A percentile compares a stretch with the other conserved stretches of the same genome.
These are phyloP conservation scores for Panzeria rudis DNA, from an alignment of 2,888 invertebrate species.

Conservation along the genomic window DNA sequence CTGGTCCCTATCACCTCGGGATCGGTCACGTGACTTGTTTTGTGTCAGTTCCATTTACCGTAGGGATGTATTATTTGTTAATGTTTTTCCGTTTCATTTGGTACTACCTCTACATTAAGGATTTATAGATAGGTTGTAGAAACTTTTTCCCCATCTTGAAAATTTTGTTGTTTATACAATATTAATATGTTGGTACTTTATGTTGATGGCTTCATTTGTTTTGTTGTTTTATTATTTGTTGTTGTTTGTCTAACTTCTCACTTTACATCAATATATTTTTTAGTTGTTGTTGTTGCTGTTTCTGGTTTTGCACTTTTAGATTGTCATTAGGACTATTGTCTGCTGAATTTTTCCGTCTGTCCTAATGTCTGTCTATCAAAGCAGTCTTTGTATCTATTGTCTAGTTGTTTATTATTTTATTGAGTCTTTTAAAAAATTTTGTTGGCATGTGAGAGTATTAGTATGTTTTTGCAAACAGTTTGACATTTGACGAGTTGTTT, in stretches of 20 bases:
- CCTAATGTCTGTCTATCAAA: slow-evolving; percentile 29
- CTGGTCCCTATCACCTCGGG: no score
- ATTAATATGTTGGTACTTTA: slow-evolving; percentile 1
- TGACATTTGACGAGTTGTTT: slow-evolving; percentile 71
- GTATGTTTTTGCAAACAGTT: slow-evolving; percentile 58
- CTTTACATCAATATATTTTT: slow-evolving; percentile 57
- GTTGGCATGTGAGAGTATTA: not conserved
- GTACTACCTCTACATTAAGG: slow-evolving; percentile 32
- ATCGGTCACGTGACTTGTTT: no score
- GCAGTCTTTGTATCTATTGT: slow-evolving; percentile 25
- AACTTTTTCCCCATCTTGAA: not conserved
- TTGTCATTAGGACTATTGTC: slow-evolving; percentile 68
- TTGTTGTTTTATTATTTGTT: slow-evolving; percentile 7
- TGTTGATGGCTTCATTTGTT: slow-evolving; percentile 58
- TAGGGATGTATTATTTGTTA: not conserved
- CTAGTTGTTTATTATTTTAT: slow-evolving; percentile 53
- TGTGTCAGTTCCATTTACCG: no score
- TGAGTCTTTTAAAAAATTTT: slow-evolving; percentile 35
- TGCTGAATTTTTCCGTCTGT: slow-evolving; percentile 25
- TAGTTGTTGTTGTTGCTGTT: slow-evolving; percentile 31
- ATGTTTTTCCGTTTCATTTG: slow-evolving; percentile 49
- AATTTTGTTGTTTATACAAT: slow-evolving; percentile 4
- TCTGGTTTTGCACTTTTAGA: slow-evolving; percentile 46
- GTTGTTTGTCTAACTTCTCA: slow-evolving; percentile 63
- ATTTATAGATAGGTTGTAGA: slow-evolving; percentile 45